Base-by-base conservation (phyloP, 2,888 invertebrate species). In the Caenorhabditis wallacei region DNA sequence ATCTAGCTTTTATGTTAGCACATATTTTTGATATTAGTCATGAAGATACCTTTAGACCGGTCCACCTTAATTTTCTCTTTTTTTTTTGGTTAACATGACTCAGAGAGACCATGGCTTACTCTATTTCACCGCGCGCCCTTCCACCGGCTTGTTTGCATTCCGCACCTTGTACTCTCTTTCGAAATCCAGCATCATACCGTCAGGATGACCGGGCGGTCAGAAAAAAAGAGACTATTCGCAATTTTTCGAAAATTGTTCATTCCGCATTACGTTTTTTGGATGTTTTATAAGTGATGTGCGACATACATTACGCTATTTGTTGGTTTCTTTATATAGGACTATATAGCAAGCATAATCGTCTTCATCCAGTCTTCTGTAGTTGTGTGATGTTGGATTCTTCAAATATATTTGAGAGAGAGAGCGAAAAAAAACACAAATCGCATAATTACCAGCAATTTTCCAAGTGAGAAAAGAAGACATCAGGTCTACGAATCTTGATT, bases 81-180 rank as follows among this genome's bases (percentile, higher is more conserved):
- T 40, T 10, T 40, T 40, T 69, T 61, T 22, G 68, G 43, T 43
- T n/a, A 43, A 61, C 10, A 63, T 63, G 51, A 69, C 13, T 68
- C 48, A 53, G 61, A 78, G 59, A 16, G 48, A 59, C 40, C 40
- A 40, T n/a, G 26, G 75, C 54, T 69, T 63, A 54, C 59, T 46
- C 37, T 20, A 35, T 70, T 51, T 71, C 71, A 24, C 59, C 30
- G 59, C 57, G 71, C 64, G 22, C 48, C 57, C 35, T 70, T 78
- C 20, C 61, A 69, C 69, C 61, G 54, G 10, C 13, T 56, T 78
- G 26, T 78, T 78, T 78, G 78, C 78, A 69, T 78, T 69, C 69
- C 69, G 63, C 78, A 53, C 78, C 78, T 48, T 69, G 75, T 76
- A 76, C 75, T 76, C 68, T 76, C 78, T 78, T 78, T 78, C 78